Conservation (phyloP, 2,797 vertebrate genomes). For the Leucoraja ocellata region DNA sequence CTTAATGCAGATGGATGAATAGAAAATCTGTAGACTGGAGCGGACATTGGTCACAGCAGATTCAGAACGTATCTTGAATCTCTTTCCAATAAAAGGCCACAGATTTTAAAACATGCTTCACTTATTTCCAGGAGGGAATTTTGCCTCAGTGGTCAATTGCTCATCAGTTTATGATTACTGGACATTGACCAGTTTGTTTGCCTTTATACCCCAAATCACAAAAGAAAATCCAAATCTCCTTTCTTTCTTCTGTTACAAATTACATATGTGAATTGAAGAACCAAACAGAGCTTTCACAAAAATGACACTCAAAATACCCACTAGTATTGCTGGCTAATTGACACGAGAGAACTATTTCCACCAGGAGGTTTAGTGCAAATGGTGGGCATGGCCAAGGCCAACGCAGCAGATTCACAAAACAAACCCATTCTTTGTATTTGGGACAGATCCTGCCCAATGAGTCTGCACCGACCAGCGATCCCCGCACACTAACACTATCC, state of each 20-base stretch:
- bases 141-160: neutral
- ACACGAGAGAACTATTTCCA: neutral
- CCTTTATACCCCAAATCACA: neutral
- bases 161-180: neutral
- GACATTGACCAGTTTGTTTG: neutral
- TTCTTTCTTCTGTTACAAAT: neutral
- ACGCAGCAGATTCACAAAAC: too few relatives aligned
- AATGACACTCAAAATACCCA: neutral
- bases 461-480: too few relatives aligned
- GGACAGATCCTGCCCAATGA: too few relatives aligned
- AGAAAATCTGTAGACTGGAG: neutral
- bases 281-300: neutral
- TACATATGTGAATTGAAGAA: neutral
- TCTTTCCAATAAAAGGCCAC: constrained; percentile 14
- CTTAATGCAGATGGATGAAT: constrained; percentile 18
- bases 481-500: too few relatives aligned
- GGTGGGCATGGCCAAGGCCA: neutral
- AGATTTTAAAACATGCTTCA: neutral
- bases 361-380: neutral
- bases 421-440: too few relatives aligned
- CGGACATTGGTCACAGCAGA: neutral
- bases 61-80: neutral
- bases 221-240: neutral
- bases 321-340: neutral
- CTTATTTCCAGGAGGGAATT: neutral